Percentiles rank a stretch among this genome's conserved stretches.
phyloP scores from a whole-genome alignment of 2,113 vertebrate species.

The Lophotis ruficrista region DNA sequence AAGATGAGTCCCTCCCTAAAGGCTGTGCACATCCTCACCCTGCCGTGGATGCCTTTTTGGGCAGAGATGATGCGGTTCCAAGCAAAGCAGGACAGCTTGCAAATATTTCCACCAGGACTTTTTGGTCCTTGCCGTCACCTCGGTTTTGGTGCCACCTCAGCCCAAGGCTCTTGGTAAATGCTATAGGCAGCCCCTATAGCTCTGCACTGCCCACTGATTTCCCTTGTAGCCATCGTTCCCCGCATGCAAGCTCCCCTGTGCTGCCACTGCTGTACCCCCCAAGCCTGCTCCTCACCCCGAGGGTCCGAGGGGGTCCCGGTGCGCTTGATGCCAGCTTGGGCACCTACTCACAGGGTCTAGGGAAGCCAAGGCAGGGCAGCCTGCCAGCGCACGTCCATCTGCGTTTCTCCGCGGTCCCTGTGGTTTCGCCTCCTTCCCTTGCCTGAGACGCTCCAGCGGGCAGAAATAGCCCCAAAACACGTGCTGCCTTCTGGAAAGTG shows the following conservation, averaged over 20 bases:
- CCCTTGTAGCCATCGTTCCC: neutral
- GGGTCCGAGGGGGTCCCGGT: accelerated
- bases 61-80: accelerated
- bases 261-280: accelerated
- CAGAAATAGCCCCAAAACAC: neutral
- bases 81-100: neutral
- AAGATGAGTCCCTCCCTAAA: neutral
- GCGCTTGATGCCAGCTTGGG: accelerated
- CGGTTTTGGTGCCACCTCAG: neutral
- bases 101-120: neutral
- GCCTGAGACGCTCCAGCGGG: neutral
- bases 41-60: neutral
- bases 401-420: neutral
- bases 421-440: neutral
- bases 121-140: neutral
- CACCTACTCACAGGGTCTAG: neutral
- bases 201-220: accelerated
- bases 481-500: neutral
- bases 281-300: neutral
- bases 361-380: neutral
- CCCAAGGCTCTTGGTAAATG: neutral
- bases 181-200: neutral
- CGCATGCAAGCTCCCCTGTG: neutral
- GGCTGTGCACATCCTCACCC: neutral
- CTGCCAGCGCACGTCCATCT: neutral